Evolutionary conservation across 2,113 vertebrate species (phyloP).

Genomic region (Piaya cayana): DNA sequence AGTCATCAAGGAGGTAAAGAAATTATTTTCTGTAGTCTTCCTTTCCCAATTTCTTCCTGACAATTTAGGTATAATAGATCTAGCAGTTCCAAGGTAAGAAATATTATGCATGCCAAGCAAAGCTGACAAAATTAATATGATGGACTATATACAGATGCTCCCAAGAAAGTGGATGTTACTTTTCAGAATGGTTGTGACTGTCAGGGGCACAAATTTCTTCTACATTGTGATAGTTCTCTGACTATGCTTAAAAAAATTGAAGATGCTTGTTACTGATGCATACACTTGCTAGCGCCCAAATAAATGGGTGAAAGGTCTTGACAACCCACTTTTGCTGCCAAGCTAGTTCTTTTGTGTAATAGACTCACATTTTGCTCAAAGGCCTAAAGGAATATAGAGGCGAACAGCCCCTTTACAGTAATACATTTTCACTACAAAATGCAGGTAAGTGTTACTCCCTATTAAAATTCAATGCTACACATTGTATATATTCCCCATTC

Average conservation of each 20-base stretch:
- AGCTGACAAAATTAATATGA: neutral
- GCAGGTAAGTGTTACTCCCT: neutral
- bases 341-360: neutral
- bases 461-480: neutral
- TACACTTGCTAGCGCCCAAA: neutral
- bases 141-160: neutral
- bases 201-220: neutral
- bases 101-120: neutral
- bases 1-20: neutral
- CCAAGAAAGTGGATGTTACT: neutral
- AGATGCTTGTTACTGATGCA: neutral
- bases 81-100: neutral
- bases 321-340: neutral
- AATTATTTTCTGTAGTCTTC: neutral
- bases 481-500: neutral
- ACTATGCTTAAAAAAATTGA: neutral
- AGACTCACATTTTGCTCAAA: neutral
- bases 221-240: neutral
- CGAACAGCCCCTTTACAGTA: neutral
- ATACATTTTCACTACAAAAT: neutral
- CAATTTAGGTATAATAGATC: conserved; percentile 51
- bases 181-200: neutral
- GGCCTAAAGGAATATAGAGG: neutral
- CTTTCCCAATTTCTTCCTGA: conserved; percentile 9
- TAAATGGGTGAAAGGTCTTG: neutral